Conservation (phyloP, 2,113 vertebrate genomes). For the Gymnocephalus cernua region DNA sequence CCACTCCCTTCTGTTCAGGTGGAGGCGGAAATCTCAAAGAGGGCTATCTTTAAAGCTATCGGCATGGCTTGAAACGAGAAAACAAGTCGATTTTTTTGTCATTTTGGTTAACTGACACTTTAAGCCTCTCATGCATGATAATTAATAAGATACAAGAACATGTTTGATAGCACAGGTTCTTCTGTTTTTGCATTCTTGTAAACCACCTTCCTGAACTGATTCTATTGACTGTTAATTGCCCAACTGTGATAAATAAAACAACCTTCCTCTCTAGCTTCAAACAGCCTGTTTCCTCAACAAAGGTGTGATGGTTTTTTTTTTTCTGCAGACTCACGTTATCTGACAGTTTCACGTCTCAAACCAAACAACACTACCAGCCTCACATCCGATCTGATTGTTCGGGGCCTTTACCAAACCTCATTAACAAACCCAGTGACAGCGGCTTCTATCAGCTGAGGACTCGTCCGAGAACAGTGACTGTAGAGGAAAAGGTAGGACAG, state of each 20-base stretch:
- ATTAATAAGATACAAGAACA: not conserved
- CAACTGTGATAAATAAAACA: conserved; percentile 1
- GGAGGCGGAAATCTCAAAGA: not conserved
- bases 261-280: not conserved
- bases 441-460: conserved; percentile 59
- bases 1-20: not conserved
- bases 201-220: not conserved
- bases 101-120: not conserved
- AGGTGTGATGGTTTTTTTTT: conserved; percentile 28
- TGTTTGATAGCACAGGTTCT: not conserved
- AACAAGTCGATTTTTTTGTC: not conserved
- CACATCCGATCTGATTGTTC: conserved; percentile 6
- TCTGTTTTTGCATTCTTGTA: not conserved
- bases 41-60: not conserved
- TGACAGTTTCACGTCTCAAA: conserved; percentile 68
- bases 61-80: not conserved
- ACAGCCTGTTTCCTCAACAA: not conserved
- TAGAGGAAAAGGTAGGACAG: conserved; percentile 18
- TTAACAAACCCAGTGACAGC: conserved; percentile 48
- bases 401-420: conserved; percentile 31
- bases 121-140: not conserved
- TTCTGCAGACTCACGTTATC: conserved; percentile 62
- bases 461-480: conserved; percentile 23
- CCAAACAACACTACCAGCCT: conserved; percentile 58
- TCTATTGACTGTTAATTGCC: not conserved